Evolutionary conservation across 2,888 invertebrate species (phyloP).

Genomic region (Epistrophe grossulariae): DNA sequence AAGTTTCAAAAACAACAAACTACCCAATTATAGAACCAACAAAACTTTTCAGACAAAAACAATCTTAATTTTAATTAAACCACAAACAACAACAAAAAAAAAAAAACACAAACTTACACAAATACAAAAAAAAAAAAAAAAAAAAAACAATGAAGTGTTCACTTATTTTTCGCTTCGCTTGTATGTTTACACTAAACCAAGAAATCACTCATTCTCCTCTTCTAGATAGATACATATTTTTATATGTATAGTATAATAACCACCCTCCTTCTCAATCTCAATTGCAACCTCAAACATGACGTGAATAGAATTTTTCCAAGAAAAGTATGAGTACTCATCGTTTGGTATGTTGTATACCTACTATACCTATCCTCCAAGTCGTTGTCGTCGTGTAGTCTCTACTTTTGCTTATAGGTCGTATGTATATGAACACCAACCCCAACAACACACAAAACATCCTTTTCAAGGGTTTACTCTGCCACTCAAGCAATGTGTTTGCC

Average conservation of each 20-base stretch:
- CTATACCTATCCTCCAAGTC: too few relatives aligned
- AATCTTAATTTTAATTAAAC: constrained; percentile 24
- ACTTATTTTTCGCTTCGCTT: constrained; percentile 52
- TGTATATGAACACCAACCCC: constrained; percentile 18
- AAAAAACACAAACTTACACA: neutral
- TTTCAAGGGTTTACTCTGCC: constrained; percentile 53
- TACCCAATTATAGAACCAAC: constrained; percentile 25
- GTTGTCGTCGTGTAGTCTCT: constrained; percentile 3
- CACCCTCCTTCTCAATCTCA: constrained; percentile 13
- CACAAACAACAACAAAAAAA: neutral
- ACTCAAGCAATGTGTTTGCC: constrained; percentile 40
- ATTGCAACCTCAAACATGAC: constrained; percentile 63
- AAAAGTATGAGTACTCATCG: constrained; percentile 55
- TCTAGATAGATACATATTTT: neutral
- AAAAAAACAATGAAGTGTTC: constrained; percentile 26
- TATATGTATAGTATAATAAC: constrained; percentile 1
- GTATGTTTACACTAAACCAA: constrained; percentile 53
- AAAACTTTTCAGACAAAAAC: constrained; percentile 42
- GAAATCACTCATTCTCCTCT: constrained; percentile 52
- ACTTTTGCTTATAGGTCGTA: neutral
- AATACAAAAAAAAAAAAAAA: neutral
- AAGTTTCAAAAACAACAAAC: constrained; percentile 10
- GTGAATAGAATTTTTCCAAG: constrained; percentile 33
- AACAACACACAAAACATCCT: constrained; percentile 45
- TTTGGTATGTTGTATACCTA: neutral